Evolutionary conservation across 2,888 invertebrate species (phyloP).

Genomic region (Stenodema calcarata): DNA sequence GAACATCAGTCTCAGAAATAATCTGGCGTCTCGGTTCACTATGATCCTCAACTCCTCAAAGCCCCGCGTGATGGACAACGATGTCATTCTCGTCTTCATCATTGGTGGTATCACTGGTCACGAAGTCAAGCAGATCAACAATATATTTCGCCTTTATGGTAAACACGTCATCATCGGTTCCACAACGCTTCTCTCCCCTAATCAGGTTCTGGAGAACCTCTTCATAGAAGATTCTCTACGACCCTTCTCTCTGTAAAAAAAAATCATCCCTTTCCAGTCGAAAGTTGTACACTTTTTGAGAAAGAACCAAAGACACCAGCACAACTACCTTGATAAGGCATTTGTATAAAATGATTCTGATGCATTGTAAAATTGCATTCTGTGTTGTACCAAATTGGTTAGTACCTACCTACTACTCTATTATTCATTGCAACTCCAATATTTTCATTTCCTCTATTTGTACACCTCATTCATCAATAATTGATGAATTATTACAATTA

Average conservation of each 20-base stretch:
- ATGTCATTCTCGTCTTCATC: slow-evolving; percentile 70
- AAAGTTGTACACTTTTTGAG: no score
- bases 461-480: no score
- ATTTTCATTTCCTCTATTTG: no score
- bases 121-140: slow-evolving; percentile 65
- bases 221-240: slow-evolving; percentile 49
- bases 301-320: no score
- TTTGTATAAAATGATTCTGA: no score
- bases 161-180: slow-evolving; percentile 57
- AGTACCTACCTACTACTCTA: no score
- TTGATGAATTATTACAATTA: no score
- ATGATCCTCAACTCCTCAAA: slow-evolving; percentile 67
- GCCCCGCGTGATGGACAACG: slow-evolving; percentile 70
- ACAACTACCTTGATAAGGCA: no score
- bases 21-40: slow-evolving; percentile 66
- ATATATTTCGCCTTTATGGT: slow-evolving; percentile 57
- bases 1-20: slow-evolving; percentile 50
- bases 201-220: slow-evolving; percentile 52
- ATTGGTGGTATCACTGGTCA: slow-evolving; percentile 73
- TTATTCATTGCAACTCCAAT: no score
- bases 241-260: slow-evolving; percentile 24
- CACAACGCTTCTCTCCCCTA: slow-evolving; percentile 56
- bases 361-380: no score
- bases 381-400: no score
- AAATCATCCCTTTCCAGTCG: background rate